phyloP scores from a whole-genome alignment of 2,113 vertebrate species.

The Seriola aureovittata region DNA sequence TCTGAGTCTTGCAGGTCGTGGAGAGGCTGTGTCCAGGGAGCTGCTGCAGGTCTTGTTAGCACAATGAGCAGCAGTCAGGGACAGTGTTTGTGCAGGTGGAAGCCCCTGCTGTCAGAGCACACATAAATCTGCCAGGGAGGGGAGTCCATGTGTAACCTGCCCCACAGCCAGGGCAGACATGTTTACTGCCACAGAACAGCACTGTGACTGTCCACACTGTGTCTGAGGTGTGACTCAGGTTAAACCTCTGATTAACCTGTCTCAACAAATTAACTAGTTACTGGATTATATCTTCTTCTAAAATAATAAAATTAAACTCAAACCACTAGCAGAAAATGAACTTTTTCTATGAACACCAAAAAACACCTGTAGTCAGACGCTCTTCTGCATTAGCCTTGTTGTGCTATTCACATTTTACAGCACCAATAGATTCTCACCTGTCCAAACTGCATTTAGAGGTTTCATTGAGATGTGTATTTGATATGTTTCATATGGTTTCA shows the following conservation, averaged over 20 bases:
- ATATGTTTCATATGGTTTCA: too few relatives aligned
- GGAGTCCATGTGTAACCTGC: slow-evolving; percentile 60
- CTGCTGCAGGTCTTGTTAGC: slow-evolving; percentile 86
- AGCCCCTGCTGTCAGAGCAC: slow-evolving; percentile 87
- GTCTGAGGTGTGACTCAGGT: background rate
- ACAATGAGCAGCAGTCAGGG: slow-evolving; percentile 89
- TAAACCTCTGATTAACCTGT: slow-evolving; percentile 5
- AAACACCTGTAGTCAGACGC: too few relatives aligned
- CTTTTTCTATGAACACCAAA: too few relatives aligned
- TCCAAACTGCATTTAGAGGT: background rate
- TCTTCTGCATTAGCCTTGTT: too few relatives aligned
- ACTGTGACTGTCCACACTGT: slow-evolving; percentile 8
- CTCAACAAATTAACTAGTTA: background rate
- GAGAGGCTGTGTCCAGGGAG: slow-evolving; percentile 44
- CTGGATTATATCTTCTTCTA: background rate
- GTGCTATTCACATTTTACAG: background rate
- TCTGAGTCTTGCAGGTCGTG: slow-evolving; percentile 13
- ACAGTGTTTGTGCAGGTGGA: slow-evolving; percentile 94
- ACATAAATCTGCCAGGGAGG: slow-evolving; percentile 87
- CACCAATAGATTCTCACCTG: background rate
- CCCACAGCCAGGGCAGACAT: slow-evolving; percentile 46
- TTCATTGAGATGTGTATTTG: too few relatives aligned
- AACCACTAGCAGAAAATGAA: too few relatives aligned
- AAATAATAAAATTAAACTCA: background rate
- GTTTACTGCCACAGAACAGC: slow-evolving; percentile 37